Evolutionary conservation across 2,888 invertebrate species (phyloP).

Genomic region (Lithosia quadra): DNA sequence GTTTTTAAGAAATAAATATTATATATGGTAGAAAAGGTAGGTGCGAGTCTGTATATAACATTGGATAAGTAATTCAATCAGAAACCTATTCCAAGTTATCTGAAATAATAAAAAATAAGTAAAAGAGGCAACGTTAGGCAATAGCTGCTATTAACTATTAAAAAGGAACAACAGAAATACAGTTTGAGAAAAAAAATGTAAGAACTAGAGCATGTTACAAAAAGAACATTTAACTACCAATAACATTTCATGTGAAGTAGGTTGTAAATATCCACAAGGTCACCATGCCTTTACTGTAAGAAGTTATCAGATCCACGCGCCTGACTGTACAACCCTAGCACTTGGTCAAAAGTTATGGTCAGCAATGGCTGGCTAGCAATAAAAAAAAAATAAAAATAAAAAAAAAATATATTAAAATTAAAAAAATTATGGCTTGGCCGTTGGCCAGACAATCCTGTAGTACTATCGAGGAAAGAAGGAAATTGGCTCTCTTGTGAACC

Average conservation of each 20-base stretch:
- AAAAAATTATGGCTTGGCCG: too few species aligned
- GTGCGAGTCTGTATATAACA: too few species aligned
- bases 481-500: too few species aligned
- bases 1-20: too few species aligned
- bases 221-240: not conserved
- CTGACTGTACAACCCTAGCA: not conserved
- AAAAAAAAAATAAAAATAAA: too few species aligned
- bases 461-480: too few species aligned
- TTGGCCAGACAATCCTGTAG: too few species aligned
- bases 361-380: too few species aligned
- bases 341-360: not conserved
- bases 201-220: not conserved
- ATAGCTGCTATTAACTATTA: not conserved
- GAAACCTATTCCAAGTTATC: not conserved
- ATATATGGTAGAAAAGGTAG: too few species aligned
- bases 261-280: not conserved
- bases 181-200: not conserved
- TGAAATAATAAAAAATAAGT: too few species aligned
- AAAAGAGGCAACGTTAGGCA: not conserved
- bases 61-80: not conserved
- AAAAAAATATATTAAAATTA: too few species aligned
- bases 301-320: not conserved
- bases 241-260: conserved; percentile 1
- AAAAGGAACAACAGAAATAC: not conserved
- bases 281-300: not conserved